Evolutionary conservation across 2,113 vertebrate species (phyloP).

Genomic region (Chaenocephalus aceratus): DNA sequence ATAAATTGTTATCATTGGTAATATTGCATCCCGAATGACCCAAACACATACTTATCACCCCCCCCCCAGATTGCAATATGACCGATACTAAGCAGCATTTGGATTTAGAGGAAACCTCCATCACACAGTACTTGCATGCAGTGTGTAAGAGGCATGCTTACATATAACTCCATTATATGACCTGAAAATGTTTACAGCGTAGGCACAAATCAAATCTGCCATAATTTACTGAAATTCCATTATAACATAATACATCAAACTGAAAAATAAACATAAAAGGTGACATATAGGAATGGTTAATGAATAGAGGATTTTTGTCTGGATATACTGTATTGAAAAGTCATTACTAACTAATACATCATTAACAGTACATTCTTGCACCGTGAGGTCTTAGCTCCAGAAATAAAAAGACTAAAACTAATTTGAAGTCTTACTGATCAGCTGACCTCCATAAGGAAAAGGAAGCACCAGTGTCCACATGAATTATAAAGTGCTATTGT

Average conservation of each 20-base stretch:
- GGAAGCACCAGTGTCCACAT: conserved; percentile 35
- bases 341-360: conserved; percentile 17
- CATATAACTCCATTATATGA: conserved; percentile 62
- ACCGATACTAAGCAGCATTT: conserved; percentile 41
- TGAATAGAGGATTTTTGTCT: conserved; percentile 8
- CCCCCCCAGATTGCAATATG: too few relatives aligned
- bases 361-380: conserved; percentile 17
- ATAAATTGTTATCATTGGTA: too few relatives aligned
- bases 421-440: conserved; percentile 21
- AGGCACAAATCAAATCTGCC: conserved; percentile 59
- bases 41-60: too few relatives aligned
- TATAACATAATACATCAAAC: conserved; percentile 22
- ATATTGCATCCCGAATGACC: too few relatives aligned
- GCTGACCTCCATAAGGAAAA: conserved; percentile 36
- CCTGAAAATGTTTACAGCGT: conserved; percentile 52
- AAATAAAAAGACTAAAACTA: conserved; percentile 38
- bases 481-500: conserved; percentile 74
- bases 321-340: conserved; percentile 40
- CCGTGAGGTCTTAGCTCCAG: background rate
- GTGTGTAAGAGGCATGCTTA: conserved; percentile 33
- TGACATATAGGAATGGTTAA: conserved; percentile 27
- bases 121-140: conserved; percentile 50
- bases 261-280: background rate
- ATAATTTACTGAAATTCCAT: conserved; percentile 39
- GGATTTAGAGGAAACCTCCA: conserved; percentile 53